phyloP scores from a whole-genome alignment of 2,113 vertebrate species.

The Amblyornis subalaris region DNA sequence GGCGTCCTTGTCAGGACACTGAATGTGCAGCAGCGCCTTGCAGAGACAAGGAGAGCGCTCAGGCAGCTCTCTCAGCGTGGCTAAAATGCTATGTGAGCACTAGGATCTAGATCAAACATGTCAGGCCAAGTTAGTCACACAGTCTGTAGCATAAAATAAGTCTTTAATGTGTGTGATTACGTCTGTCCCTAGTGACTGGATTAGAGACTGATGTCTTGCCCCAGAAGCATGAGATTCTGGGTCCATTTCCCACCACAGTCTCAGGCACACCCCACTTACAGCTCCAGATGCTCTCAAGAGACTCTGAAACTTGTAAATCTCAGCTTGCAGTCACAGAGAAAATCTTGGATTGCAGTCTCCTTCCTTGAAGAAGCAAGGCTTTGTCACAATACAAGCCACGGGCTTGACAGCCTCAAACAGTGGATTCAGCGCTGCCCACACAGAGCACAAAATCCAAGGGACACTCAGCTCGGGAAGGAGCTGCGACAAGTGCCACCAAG shows the following conservation, averaged over 20 bases:
- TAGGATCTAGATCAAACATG: neutral
- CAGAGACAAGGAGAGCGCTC: neutral
- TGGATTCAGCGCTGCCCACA: neutral
- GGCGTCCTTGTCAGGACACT: neutral
- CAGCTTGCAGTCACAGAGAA: neutral
- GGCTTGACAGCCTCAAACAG: neutral
- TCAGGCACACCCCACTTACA: neutral
- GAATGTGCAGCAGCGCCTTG: neutral
- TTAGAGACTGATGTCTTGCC: neutral
- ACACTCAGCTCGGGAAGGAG: neutral
- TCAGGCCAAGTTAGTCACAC: neutral
- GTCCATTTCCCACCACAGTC: neutral
- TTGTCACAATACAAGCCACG: accelerated
- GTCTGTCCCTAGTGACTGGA: neutral
- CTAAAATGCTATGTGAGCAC: neutral
- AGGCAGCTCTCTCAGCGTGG: neutral
- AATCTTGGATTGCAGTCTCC: neutral
- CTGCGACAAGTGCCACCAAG: neutral
- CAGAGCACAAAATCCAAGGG: neutral
- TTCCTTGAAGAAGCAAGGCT: neutral
- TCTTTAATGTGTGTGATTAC: neutral
- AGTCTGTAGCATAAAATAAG: neutral
- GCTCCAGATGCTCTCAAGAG: neutral
- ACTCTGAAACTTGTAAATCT: neutral
- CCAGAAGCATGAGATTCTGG: neutral